Evolutionary conservation across 2,113 vertebrate genomes (phyloP).

Genomic region (Felis chaus): DNA sequence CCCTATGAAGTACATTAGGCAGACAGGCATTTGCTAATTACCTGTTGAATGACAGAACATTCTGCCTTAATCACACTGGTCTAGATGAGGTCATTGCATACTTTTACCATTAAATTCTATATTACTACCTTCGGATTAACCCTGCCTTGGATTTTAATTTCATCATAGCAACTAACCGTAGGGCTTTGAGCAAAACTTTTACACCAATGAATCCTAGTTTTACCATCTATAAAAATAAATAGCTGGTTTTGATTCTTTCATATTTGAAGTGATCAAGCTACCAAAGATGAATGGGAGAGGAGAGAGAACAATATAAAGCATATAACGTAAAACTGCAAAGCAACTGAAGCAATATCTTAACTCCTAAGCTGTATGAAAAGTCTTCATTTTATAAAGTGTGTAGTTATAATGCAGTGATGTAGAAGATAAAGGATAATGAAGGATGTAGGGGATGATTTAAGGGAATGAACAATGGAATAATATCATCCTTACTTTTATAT

Average conservation of each 20-base stretch:
- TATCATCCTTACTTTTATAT: not conserved
- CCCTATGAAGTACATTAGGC: not conserved
- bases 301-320: not conserved
- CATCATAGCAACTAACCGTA: not conserved
- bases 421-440: not conserved
- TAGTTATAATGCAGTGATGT: not conserved
- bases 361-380: not conserved
- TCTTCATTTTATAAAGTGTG: not conserved
- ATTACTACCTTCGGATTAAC: not conserved
- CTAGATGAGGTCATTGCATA: not conserved
- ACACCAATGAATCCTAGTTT: not conserved
- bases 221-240: not conserved
- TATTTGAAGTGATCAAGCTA: not conserved
- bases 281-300: not conserved
- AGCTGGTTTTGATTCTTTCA: not conserved
- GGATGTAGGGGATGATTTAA: not conserved
- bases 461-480: not conserved
- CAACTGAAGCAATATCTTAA: not conserved
- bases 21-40: not conserved
- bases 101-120: not conserved
- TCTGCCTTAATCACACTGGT: not conserved
- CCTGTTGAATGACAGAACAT: not conserved
- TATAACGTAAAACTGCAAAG: not conserved
- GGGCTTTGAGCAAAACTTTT: not conserved
- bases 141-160: not conserved